Percentiles rank a stretch among this genome's conserved stretches.
Conservation (phyloP, 2,888 invertebrate genomes). For the Idaea aversata region DNA sequence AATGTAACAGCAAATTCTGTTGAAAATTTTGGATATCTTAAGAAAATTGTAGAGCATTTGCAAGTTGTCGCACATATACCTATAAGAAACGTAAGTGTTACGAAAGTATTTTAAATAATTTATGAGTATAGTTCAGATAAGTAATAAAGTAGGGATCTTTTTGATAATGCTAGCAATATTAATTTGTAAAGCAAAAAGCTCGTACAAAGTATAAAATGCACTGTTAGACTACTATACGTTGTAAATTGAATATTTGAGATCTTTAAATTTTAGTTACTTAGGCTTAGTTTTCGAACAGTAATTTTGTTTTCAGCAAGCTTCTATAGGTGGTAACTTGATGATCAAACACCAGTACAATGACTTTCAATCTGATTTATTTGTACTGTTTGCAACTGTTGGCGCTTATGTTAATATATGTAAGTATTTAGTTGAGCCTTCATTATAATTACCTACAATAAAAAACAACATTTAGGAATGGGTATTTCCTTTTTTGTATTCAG, state of each 20-base stretch:
- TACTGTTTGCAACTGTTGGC: conserved; percentile 66
- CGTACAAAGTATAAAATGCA: too few species aligned
- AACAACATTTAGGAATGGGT: too few species aligned
- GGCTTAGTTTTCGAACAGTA: too few species aligned
- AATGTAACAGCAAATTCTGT: conserved; percentile 40
- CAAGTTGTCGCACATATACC: conserved; percentile 86
- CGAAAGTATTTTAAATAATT: conserved; percentile 1
- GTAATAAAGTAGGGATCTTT: too few species aligned
- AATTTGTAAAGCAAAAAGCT: too few species aligned
- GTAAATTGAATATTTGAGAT: too few species aligned
- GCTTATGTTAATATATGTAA: conserved; percentile 50
- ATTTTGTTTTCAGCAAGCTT: conserved; percentile 73
- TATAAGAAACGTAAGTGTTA: conserved; percentile 83
- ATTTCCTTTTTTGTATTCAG: too few species aligned
- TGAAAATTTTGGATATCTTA: conserved; percentile 81
- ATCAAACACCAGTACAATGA: conserved; percentile 83
- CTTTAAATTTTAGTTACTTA: too few species aligned
- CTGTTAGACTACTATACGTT: too few species aligned
- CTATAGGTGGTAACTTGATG: conserved; percentile 85
- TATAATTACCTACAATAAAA: background rate
- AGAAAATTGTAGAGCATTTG: conserved; percentile 82
- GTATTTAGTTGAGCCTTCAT: conserved; percentile 15
- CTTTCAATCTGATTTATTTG: conserved; percentile 86
- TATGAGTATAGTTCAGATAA: too few species aligned
- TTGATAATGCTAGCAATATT: too few species aligned